These are phyloP conservation scores for Melanocharis versteri DNA, from an alignment of 2,113 vertebrate species.

Conservation along the genomic window DNA sequence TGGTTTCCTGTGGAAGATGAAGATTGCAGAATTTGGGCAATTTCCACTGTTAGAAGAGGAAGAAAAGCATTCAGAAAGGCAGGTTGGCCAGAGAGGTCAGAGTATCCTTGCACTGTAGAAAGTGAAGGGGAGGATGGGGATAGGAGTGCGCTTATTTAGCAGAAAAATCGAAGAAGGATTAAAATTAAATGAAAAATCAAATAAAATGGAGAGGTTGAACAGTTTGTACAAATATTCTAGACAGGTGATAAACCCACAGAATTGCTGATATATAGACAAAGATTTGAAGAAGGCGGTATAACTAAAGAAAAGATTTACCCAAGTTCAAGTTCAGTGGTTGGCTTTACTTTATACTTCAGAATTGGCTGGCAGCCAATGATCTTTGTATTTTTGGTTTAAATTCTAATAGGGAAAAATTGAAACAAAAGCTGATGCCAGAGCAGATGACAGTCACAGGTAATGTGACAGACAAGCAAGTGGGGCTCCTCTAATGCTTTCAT, in stretches of 20 bases:
- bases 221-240: neutral
- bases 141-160: accelerated
- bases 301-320: neutral
- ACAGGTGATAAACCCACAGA: neutral
- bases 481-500: neutral
- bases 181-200: neutral
- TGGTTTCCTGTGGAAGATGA: neutral
- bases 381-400: neutral
- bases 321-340: neutral
- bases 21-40: neutral
- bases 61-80: neutral
- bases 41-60: neutral
- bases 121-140: neutral
- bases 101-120: neutral
- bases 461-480: neutral
- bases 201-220: neutral
- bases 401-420: neutral
- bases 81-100: neutral
- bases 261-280: neutral
- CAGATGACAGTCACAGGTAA: neutral
- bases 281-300: neutral
- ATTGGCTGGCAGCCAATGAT: neutral
- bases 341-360: neutral
- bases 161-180: neutral
- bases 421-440: neutral